Base-by-base conservation (phyloP, 2,888 invertebrate genomes). In the Polyommatus iphigenia region DNA sequence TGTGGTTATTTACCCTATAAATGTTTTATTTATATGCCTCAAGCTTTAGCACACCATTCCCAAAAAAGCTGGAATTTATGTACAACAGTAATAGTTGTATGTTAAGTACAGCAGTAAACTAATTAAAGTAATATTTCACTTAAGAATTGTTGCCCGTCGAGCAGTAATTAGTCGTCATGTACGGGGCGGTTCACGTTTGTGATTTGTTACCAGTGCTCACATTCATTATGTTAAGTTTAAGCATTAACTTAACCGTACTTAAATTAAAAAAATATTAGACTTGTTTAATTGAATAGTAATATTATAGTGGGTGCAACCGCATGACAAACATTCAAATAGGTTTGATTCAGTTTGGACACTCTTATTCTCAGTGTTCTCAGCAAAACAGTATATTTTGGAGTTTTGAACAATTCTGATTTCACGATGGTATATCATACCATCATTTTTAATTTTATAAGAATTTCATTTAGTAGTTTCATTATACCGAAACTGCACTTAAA, bases 61-160 rank as follows among this genome's bases (percentile, higher is more conserved):
- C 1, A 36, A 36, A 36, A 0, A 36, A 62, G 62, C 62, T 20
- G 20, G 24, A 24, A 62, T 62, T 24, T 62, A 62, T 62, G 67
- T 6, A 7, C 6, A 15, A 67, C 29, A 32, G 15, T 59, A 59
- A 59, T 59, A n/a, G 57, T 59, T 20, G 7, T 20, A 59, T n/a
- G 59, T 10, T 59, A 20, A 20, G 59, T 59, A 20, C n/a, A 20
- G 8, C 59, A 8, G 18, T 67, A 18, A 67, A 29, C 15, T 67
- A 32, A 67, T 67, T 67, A 67, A 29, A 67, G 67, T 67, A 32
- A 67, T 67, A 67, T 32, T 67, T 67, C 67, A 32, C 15, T 62
- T 62, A 32, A 67, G 67, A 67, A 32, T 67, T 18, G 67, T 67
- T 18, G 29, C 29, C 67, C 67, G 67, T 67, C 67, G 8, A 24